Conservation (phyloP, 2,797 vertebrate species). For the Fundulus diaphanus region DNA sequence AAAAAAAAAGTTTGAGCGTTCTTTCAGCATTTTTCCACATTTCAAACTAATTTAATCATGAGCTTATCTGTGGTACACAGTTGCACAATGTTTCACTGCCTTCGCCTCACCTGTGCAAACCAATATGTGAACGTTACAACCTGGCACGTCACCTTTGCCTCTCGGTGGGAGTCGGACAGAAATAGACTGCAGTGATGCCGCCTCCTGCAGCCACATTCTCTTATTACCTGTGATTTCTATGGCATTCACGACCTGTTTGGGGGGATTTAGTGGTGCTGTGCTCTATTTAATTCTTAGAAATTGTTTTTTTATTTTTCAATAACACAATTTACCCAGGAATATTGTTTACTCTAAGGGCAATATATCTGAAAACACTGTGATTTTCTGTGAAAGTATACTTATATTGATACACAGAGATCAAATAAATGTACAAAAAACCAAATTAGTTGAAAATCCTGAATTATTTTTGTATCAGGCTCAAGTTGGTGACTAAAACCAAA, state of each 20-base stretch:
- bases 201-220: constrained; percentile 8
- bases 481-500: too few relatives aligned
- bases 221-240: constrained; percentile 9
- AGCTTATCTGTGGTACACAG: neutral
- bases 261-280: neutral
- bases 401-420: neutral
- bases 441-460: neutral
- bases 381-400: neutral
- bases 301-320: neutral
- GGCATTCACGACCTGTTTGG: neutral
- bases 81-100: neutral
- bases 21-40: neutral
- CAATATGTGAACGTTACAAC: constrained; percentile 3
- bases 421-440: neutral
- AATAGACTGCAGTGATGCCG: constrained; percentile 12
- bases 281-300: neutral
- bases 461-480: too few relatives aligned
- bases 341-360: neutral
- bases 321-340: neutral
- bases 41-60: neutral
- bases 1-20: too few relatives aligned
- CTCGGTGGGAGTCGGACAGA: constrained; percentile 5
- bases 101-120: neutral
- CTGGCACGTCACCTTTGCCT: constrained; percentile 7
- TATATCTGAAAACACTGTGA: neutral